Percentiles rank a stretch among this genome's conserved stretches.
phyloP scores from a whole-genome alignment of 2,113 vertebrate species.

The Bos javanicus region DNA sequence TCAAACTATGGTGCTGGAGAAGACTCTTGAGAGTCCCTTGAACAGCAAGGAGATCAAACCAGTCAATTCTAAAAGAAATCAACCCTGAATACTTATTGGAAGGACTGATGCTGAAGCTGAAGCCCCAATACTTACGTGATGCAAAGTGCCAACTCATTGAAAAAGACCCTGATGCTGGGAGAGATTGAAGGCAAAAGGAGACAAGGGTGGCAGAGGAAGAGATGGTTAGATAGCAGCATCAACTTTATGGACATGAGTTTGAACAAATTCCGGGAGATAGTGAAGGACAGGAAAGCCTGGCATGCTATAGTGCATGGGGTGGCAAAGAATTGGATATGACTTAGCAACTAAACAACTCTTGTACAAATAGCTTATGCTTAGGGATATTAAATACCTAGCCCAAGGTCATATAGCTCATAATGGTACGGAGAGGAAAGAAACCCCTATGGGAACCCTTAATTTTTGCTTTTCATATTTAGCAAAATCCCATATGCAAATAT shows the following conservation, averaged over 20 bases:
- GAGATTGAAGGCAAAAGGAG: background rate
- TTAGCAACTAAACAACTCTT: background rate
- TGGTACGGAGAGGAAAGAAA: background rate
- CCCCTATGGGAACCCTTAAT: background rate
- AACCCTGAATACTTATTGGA: background rate
- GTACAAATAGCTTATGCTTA: background rate
- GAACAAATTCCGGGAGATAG: accelerated
- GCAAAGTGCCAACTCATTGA: background rate
- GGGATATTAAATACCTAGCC: background rate
- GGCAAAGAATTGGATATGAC: background rate
- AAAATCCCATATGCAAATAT: background rate
- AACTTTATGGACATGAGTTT: background rate
- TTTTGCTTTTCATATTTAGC: background rate
- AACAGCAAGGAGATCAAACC: background rate
- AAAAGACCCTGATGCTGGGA: background rate
- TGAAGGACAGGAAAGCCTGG: background rate
- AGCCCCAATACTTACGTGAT: background rate
- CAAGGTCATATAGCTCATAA: background rate
- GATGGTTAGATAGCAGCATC: background rate
- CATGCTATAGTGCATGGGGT: background rate
- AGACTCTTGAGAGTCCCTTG: background rate
- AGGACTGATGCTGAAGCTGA: background rate
- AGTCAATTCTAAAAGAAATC: background rate
- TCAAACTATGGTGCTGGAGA: background rate
- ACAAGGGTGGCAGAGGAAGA: background rate